These are phyloP conservation scores for Mnemiopsis leidyi DNA, from an alignment of 37 sponge, comb jelly and placozoan genomes.

Conservation along the genomic window DNA sequence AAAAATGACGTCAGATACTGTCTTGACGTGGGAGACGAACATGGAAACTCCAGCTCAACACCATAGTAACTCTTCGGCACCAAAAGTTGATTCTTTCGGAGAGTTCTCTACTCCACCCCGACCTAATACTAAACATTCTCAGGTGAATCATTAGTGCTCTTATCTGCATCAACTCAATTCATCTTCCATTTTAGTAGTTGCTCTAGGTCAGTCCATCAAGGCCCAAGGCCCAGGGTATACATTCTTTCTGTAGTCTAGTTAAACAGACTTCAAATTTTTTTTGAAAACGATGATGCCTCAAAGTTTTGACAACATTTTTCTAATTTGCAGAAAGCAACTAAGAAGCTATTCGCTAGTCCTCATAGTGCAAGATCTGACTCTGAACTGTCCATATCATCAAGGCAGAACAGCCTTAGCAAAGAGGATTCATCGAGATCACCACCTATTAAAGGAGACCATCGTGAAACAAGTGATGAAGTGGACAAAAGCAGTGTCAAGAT, in stretches of 20 bases:
- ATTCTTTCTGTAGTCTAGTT: no score
- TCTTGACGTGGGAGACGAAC: background rate
- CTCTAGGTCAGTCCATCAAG: no score
- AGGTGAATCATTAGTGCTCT: background rate
- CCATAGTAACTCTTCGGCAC: background rate
- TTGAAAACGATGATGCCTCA: no score
- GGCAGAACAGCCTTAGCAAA: background rate
- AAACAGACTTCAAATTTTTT: no score
- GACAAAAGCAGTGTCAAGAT: background rate
- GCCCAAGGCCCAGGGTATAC: no score
- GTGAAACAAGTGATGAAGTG: background rate
- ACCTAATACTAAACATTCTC: no score
- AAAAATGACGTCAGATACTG: background rate
- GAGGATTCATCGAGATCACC: background rate
- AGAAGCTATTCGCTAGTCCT: background rate
- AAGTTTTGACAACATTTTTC: no score
- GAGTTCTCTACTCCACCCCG: background rate
- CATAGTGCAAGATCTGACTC: background rate
- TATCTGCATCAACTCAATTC: background rate
- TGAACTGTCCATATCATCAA: background rate
- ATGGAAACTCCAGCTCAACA: slow-evolving; percentile 5
- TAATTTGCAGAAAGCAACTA: background rate
- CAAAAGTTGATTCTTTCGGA: background rate
- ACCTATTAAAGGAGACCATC: background rate
- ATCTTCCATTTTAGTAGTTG: background rate